These are phyloP conservation scores for Pipa parva DNA, from an alignment of 2,113 vertebrate species.

Conservation along the genomic window DNA sequence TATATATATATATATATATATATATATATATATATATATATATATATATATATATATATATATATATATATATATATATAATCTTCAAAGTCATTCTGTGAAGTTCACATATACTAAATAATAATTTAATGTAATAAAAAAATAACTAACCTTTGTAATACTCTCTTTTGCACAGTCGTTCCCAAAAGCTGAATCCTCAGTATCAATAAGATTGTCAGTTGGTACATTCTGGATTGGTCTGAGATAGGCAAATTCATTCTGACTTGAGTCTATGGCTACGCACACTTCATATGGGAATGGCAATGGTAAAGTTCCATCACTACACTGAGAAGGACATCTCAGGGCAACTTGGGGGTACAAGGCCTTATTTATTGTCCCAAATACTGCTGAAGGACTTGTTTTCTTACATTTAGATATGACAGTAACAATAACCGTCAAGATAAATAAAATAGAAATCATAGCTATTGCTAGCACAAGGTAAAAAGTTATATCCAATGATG, in stretches of 20 bases:
- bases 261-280: slow-evolving; percentile 27
- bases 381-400: not conserved
- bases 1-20: too few species aligned
- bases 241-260: slow-evolving; percentile 37
- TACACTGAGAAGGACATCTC: slow-evolving; percentile 19
- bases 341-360: slow-evolving; percentile 29
- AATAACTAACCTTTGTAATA: not conserved
- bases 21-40: too few species aligned
- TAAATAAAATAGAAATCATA: slow-evolving; percentile 19
- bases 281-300: slow-evolving; percentile 38
- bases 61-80: too few species aligned
- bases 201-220: slow-evolving; percentile 26
- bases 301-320: slow-evolving; percentile 30
- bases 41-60: too few species aligned
- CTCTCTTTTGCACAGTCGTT: not conserved
- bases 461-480: slow-evolving; percentile 4
- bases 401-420: slow-evolving; percentile 9
- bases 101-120: too few species aligned
- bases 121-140: not conserved
- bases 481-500: not conserved
- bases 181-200: not conserved
- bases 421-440: not conserved
- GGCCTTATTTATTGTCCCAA: not conserved
- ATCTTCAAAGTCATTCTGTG: too few species aligned
- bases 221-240: slow-evolving; percentile 28